Conservation (phyloP, 2,888 invertebrate species). For the Lottia scabra region DNA sequence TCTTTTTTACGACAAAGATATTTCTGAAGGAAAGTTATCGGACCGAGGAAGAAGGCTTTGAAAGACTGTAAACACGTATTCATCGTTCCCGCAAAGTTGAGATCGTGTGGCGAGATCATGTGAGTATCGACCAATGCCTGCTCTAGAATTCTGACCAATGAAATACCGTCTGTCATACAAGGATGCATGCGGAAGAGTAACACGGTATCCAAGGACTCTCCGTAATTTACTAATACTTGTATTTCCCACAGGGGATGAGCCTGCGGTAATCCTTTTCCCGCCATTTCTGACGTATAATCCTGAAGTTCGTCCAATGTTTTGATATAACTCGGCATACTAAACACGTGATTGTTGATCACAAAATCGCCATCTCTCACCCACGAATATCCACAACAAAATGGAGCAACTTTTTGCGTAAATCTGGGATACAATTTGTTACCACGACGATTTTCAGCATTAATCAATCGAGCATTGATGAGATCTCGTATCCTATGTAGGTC, state of each 20-base stretch:
- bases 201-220: constrained; percentile 68
- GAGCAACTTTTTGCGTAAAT: constrained; percentile 70
- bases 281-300: constrained; percentile 70
- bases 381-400: constrained; percentile 69
- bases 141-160: constrained; percentile 69
- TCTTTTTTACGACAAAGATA: constrained; percentile 69
- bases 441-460: constrained; percentile 65
- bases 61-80: constrained; percentile 64
- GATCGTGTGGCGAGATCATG: constrained; percentile 30
- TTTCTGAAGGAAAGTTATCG: constrained; percentile 71
- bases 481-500: constrained; percentile 70
- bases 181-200: constrained; percentile 72
- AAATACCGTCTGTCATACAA: constrained; percentile 72
- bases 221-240: constrained; percentile 69
- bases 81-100: constrained; percentile 34
- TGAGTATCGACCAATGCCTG: constrained; percentile 67
- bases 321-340: constrained; percentile 65
- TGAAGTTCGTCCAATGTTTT: constrained; percentile 68
- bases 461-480: constrained; percentile 70
- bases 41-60: constrained; percentile 71
- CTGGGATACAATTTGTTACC: constrained; percentile 70
- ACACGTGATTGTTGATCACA: constrained; percentile 72
- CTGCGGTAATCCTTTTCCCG: constrained; percentile 68
- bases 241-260: constrained; percentile 74
- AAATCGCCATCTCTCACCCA: constrained; percentile 72